Conservation (phyloP, 2,113 vertebrate species). For the Microcebus griseorufus region DNA sequence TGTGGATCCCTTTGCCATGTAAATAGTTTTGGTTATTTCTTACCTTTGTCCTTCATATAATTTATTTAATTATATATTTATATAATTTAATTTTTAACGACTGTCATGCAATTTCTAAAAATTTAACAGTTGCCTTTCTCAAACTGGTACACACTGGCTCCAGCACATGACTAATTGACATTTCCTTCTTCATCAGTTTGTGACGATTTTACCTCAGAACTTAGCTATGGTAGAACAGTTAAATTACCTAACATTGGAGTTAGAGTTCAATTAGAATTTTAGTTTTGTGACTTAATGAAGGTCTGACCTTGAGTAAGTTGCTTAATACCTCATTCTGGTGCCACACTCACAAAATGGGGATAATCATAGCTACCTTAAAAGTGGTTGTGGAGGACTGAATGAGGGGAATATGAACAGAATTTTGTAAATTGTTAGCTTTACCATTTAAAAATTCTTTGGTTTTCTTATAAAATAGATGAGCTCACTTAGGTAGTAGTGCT, state of each 20-base stretch:
- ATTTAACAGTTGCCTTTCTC: not conserved
- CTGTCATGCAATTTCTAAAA: not conserved
- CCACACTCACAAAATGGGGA: not conserved
- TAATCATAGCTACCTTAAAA: not conserved
- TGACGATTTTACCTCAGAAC: not conserved
- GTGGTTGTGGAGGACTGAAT: not conserved
- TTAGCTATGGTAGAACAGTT: not conserved
- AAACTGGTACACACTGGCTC: not conserved
- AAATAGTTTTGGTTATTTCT: constrained; percentile 23
- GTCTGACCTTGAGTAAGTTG: not conserved
- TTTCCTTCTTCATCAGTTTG: not conserved
- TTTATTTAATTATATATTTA: not conserved
- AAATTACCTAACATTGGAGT: not conserved
- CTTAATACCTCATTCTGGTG: not conserved
- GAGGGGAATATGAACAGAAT: not conserved
- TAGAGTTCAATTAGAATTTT: not conserved
- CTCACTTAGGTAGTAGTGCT: not conserved
- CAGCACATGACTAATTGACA: not conserved
- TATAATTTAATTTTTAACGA: not conserved
- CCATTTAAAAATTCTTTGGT: not conserved
- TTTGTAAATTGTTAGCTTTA: not conserved
- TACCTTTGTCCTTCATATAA: not conserved
- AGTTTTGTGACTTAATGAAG: not conserved
- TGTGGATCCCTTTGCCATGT: not conserved
- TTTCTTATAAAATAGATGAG: not conserved